Conservation (phyloP, 2,797 vertebrate genomes). For the Aulostomus chinensis region DNA sequence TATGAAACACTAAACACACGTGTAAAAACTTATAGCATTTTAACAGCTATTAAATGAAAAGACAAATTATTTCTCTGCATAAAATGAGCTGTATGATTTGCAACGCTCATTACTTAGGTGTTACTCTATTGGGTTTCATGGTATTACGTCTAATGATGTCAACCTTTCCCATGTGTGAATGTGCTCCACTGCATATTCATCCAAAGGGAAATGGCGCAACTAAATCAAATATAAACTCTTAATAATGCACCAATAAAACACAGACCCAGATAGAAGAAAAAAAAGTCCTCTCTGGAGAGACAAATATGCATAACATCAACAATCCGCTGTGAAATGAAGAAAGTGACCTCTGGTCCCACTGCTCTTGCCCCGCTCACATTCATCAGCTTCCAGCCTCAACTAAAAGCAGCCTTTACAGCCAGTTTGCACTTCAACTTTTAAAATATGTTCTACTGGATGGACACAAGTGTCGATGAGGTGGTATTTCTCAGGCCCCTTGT, state of each 20-base stretch:
- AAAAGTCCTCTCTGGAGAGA: conserved; percentile 64
- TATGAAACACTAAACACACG: conserved; percentile 77
- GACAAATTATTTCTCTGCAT: conserved; percentile 70
- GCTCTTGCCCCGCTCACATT: conserved; percentile 87
- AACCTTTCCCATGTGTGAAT: conserved; percentile 67
- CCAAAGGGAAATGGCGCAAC: conserved; percentile 63
- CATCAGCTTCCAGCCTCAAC: conserved; percentile 91
- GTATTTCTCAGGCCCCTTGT: conserved; percentile 91
- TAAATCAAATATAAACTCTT: conserved; percentile 73
- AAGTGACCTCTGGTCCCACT: conserved; percentile 84
- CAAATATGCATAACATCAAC: conserved; percentile 80
- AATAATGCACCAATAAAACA: conserved; percentile 68
- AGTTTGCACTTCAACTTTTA: conserved; percentile 81
- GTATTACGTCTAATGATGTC: conserved; percentile 77
- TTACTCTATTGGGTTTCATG: conserved; percentile 70
- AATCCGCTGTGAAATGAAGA: conserved; percentile 79
- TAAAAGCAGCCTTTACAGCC: conserved; percentile 89
- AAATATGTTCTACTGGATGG: conserved; percentile 90
- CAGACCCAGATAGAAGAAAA: conserved; percentile 25
- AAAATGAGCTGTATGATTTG: conserved; percentile 77
- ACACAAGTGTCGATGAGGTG: conserved; percentile 90
- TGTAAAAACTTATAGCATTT: conserved; percentile 64
- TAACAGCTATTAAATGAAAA: conserved; percentile 70
- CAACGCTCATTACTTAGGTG: conserved; percentile 66
- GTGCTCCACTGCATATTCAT: conserved; percentile 56